These are phyloP conservation scores for Hoplodrina blanda DNA, from an alignment of 2,888 invertebrate genomes.

Conservation along the genomic window DNA sequence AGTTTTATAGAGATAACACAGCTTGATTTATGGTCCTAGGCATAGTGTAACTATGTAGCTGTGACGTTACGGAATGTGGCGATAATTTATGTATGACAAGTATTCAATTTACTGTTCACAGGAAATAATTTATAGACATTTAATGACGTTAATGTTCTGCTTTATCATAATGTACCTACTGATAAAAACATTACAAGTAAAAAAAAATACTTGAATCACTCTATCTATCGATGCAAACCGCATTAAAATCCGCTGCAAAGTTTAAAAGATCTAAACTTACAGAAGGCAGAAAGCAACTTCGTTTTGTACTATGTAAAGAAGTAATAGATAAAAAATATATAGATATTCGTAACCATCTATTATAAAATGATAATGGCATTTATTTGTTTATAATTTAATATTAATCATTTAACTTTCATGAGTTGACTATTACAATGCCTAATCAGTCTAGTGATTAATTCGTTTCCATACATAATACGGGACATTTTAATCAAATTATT, in stretches of 20 bases:
- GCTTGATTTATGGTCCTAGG: slow-evolving; percentile 50
- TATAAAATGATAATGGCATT: not conserved
- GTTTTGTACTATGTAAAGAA: too few relatives aligned
- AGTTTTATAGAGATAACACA: slow-evolving; percentile 55
- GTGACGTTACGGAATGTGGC: slow-evolving; percentile 43
- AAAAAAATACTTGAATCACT: too few relatives aligned
- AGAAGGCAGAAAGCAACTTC: too few relatives aligned
- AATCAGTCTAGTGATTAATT: slow-evolving; percentile 4
- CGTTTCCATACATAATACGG: not conserved
- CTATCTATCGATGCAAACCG: too few relatives aligned
- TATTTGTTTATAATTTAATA: not conserved
- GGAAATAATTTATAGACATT: slow-evolving; percentile 25
- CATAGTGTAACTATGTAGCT: slow-evolving; percentile 21
- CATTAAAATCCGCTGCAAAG: too few relatives aligned
- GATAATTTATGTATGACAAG: slow-evolving; percentile 40
- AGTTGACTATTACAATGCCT: not conserved
- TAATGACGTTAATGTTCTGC: slow-evolving; percentile 1
- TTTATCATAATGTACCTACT: slow-evolving; percentile 8
- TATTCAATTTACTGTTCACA: slow-evolving; percentile 33
- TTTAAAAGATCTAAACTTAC: too few relatives aligned
- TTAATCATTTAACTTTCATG: too few relatives aligned
- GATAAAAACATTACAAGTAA: too few relatives aligned
- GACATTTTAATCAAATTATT: slow-evolving; percentile 1
- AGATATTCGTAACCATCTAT: not conserved
- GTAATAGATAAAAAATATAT: too few relatives aligned